Evolutionary conservation across 2,888 invertebrate species (phyloP).

Genomic region (Therioaphis trifolii): DNA sequence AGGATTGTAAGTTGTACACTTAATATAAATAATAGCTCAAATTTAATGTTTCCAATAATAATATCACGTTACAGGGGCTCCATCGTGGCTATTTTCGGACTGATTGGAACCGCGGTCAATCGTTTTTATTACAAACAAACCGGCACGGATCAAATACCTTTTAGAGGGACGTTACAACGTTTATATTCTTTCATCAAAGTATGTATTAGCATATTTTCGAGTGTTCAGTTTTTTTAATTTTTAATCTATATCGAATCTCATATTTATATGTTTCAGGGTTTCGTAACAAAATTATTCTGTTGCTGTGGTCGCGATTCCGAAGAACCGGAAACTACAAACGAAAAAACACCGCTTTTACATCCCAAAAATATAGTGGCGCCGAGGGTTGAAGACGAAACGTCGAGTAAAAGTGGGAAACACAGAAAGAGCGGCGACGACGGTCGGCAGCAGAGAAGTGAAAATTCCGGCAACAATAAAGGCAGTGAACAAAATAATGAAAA

Average conservation of each 20-base stretch:
- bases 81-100: neutral
- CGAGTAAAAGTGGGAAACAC: neutral
- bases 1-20: neutral
- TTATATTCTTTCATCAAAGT: neutral
- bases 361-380: neutral
- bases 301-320: slow-evolving; percentile 5
- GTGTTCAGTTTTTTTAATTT: neutral
- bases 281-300: neutral
- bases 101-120: slow-evolving; percentile 20
- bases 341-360: slow-evolving; percentile 34
- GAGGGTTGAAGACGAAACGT: neutral
- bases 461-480: neutral
- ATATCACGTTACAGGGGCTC: slow-evolving; percentile 2
- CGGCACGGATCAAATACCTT: slow-evolving; percentile 46
- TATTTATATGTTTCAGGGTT: neutral
- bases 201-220: neutral
- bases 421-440: neutral
- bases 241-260: no score
- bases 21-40: neutral
- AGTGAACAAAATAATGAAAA: slow-evolving; percentile 17
- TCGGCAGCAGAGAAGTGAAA: neutral
- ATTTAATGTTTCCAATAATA: neutral
- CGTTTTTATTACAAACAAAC: slow-evolving; percentile 39
- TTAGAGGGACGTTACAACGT: neutral
- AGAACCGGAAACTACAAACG: neutral